phyloP scores from a whole-genome alignment of 2,113 vertebrate species.

The Galemys pyrenaicus region DNA sequence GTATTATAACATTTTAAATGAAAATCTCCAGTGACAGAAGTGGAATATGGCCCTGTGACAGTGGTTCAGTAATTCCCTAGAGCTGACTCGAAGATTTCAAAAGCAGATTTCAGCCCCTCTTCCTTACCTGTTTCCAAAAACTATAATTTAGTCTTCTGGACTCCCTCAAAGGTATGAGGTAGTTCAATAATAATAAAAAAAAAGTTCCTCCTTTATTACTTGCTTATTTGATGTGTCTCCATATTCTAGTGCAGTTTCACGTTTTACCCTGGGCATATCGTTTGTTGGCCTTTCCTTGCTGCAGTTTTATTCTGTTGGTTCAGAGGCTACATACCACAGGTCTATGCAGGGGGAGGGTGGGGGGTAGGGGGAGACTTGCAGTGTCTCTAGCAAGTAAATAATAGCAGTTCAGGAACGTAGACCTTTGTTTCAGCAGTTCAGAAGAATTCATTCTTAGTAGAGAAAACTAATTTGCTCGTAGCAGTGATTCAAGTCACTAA shows the following conservation, averaged over 20 bases:
- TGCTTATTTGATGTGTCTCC: background rate
- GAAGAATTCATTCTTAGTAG: constrained; percentile 68
- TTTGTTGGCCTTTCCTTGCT: background rate
- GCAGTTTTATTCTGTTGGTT: background rate
- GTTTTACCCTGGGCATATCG: background rate
- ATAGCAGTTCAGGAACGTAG: background rate
- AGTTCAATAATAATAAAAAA: background rate
- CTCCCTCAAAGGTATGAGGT: background rate
- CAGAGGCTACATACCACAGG: background rate
- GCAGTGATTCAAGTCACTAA: constrained; percentile 63
- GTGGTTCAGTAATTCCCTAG: background rate
- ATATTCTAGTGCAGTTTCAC: background rate
- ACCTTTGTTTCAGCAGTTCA: constrained; percentile 66
- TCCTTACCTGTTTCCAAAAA: background rate
- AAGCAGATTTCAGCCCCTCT: background rate
- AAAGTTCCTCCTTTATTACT: background rate
- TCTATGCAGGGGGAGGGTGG: background rate
- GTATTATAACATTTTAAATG: background rate
- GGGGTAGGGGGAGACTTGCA: background rate
- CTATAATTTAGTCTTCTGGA: background rate
- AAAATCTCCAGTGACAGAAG: constrained; percentile 17
- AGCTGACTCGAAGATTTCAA: constrained; percentile 18
- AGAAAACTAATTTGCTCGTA: constrained; percentile 72
- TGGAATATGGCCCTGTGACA: background rate
- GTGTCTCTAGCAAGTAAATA: constrained; percentile 54